Evolutionary conservation across 2,888 invertebrate species (phyloP).

Genomic region (Coenonympha arcania): DNA sequence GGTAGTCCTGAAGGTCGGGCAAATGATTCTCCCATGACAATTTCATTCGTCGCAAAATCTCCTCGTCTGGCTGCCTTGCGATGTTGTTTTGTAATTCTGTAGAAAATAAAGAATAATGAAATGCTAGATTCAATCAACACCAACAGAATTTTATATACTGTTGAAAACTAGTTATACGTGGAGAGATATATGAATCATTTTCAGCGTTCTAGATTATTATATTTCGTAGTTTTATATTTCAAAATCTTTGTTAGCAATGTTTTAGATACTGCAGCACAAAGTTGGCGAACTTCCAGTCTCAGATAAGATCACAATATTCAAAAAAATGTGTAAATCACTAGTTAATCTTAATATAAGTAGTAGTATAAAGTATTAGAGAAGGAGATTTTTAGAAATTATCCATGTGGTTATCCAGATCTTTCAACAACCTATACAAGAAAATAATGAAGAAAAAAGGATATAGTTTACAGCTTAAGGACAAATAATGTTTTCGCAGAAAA

Average conservation of each 20-base stretch:
- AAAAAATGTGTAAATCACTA: not conserved
- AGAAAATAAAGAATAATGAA: not conserved
- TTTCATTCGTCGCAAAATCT: slow-evolving; percentile 51
- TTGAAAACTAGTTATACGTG: not conserved
- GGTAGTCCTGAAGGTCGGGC: slow-evolving; percentile 54
- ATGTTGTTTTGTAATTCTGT: slow-evolving; percentile 57
- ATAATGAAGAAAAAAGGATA: too few species aligned
- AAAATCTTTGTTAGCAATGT: not conserved
- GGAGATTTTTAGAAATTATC: too few species aligned
- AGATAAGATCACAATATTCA: not conserved
- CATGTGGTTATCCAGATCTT: too few species aligned
- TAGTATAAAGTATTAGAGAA: not conserved
- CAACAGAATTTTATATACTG: not conserved
- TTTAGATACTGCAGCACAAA: not conserved
- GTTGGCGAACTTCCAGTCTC: not conserved
- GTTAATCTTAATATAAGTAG: not conserved
- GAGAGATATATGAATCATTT: too few species aligned
- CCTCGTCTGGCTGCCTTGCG: slow-evolving; percentile 57
- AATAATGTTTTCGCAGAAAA: too few species aligned
- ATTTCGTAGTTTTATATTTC: too few species aligned
- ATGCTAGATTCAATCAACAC: too few species aligned
- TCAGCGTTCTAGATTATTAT: too few species aligned
- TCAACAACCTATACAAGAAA: too few species aligned
- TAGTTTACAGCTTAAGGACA: too few species aligned
- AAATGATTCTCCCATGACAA: slow-evolving; percentile 62